Conservation (phyloP, 2,113 vertebrate genomes). For the Tursiops truncatus region DNA sequence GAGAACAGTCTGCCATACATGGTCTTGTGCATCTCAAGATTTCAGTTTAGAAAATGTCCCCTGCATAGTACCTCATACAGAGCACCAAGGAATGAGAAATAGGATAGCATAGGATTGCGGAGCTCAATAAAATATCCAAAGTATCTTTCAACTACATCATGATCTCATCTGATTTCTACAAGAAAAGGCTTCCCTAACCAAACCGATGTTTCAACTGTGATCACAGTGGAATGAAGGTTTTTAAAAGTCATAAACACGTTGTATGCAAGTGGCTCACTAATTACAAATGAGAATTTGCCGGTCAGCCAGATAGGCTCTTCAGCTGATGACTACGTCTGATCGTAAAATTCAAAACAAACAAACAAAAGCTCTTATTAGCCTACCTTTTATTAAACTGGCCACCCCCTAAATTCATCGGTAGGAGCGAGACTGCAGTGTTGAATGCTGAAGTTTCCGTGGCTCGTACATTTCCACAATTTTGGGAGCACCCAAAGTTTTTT, state of each 20-base stretch:
- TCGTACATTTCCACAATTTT: background rate
- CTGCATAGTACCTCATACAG: background rate
- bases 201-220: slow-evolving; percentile 32
- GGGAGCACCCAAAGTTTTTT: background rate
- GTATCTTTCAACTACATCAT: background rate
- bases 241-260: slow-evolving; percentile 25
- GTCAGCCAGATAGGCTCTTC: background rate
- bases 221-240: background rate
- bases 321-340: background rate
- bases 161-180: slow-evolving; percentile 36
- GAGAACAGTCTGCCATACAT: background rate
- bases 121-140: slow-evolving; percentile 27
- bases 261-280: slow-evolving; percentile 10
- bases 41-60: background rate
- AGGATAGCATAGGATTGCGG: background rate
- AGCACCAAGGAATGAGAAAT: background rate
- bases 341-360: slow-evolving; percentile 24
- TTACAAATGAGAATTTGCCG: slow-evolving; percentile 45
- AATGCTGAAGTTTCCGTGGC: background rate
- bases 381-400: background rate
- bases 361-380: background rate
- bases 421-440: background rate
- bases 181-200: background rate
- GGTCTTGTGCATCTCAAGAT: background rate
- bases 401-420: background rate